Evolutionary conservation across 2,113 vertebrate genomes (phyloP).

Genomic region (Pitta sordida): DNA sequence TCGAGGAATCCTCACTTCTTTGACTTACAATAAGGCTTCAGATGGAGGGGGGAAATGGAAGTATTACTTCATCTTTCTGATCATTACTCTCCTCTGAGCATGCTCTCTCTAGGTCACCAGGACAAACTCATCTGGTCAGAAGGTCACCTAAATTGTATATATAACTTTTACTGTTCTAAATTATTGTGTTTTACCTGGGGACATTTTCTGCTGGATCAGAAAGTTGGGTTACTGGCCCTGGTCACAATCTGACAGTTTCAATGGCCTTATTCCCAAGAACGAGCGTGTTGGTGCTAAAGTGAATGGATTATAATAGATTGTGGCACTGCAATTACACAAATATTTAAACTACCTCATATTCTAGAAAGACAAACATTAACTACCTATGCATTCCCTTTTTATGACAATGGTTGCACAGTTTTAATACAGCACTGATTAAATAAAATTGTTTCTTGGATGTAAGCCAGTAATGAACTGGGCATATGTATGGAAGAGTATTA

Average conservation of each 20-base stretch:
- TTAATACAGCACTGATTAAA: not conserved
- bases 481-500: not conserved
- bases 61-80: constrained; percentile 35
- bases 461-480: not conserved
- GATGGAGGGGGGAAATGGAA: not conserved
- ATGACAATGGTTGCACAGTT: not conserved
- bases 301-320: not conserved
- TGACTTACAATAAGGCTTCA: not conserved
- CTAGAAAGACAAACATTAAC: constrained; percentile 1
- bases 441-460: not conserved
- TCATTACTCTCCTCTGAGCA: not conserved
- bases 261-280: not conserved
- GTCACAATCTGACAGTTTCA: not conserved
- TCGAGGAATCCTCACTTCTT: not conserved
- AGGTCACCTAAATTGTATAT: not conserved
- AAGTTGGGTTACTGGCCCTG: not conserved
- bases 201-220: not conserved
- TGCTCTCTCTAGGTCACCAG: constrained; percentile 5
- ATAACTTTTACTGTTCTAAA: not conserved
- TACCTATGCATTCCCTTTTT: not conserved
- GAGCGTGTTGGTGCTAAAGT: not conserved
- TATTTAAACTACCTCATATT: not conserved
- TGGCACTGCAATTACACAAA: not conserved
- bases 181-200: not conserved
- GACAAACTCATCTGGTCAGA: not conserved